Percentiles rank a stretch among this genome's conserved stretches.
Conservation (phyloP, 2,113 vertebrate genomes). For the Dascyllus trimaculatus region DNA sequence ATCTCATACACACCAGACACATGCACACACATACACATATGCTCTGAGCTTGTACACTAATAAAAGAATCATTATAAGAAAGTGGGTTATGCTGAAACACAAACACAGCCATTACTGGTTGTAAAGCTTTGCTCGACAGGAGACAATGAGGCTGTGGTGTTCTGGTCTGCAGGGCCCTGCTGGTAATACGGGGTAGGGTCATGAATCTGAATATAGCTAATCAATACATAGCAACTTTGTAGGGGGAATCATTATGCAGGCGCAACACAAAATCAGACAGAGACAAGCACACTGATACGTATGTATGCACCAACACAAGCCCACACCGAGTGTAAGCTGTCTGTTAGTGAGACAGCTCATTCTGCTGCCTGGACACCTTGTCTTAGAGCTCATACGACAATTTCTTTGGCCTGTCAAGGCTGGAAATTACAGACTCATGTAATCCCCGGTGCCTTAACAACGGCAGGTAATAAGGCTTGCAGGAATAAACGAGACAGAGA, state of each 20-base stretch:
- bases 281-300: slow-evolving; percentile 19
- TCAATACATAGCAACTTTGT: slow-evolving; percentile 63
- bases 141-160: slow-evolving; percentile 56
- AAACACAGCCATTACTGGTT: slow-evolving; percentile 67
- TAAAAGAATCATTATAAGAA: slow-evolving; percentile 69
- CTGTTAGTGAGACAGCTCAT: slow-evolving; percentile 54
- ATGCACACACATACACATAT: slow-evolving; percentile 5
- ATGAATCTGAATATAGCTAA: slow-evolving; percentile 58
- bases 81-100: slow-evolving; percentile 61
- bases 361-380: slow-evolving; percentile 60
- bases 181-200: slow-evolving; percentile 30
- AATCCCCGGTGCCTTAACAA: slow-evolving; percentile 66
- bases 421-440: slow-evolving; percentile 70
- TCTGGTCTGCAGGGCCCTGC: slow-evolving; percentile 25
- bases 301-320: slow-evolving; percentile 22
- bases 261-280: slow-evolving; percentile 29
- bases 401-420: slow-evolving; percentile 71
- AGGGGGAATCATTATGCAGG: slow-evolving; percentile 41
- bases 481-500: slow-evolving; percentile 46
- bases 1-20: slow-evolving; percentile 8
- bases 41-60: slow-evolving; percentile 44
- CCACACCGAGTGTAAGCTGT: slow-evolving; percentile 44
- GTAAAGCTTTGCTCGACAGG: slow-evolving; percentile 28
- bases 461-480: slow-evolving; percentile 54
- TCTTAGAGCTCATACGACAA: slow-evolving; percentile 63